Percentiles rank a stretch among this genome's conserved stretches.
These are phyloP conservation scores for Zaprionus ghesquierei DNA, from an alignment of 1,140 invertebrate species.

Conservation along the genomic window DNA sequence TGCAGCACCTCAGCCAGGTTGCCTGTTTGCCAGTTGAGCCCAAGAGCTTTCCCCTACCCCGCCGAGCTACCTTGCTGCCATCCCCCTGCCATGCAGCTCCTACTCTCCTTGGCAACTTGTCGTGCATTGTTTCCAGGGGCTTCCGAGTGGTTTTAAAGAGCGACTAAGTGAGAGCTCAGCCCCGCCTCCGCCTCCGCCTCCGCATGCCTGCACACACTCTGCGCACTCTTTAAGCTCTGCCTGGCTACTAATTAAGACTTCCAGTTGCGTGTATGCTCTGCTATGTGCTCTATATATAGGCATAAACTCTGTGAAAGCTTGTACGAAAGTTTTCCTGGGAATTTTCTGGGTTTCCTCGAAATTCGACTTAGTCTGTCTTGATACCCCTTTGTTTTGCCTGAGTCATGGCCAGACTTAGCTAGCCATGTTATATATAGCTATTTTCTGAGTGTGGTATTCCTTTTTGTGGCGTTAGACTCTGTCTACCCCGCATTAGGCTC, in stretches of 20 bases:
- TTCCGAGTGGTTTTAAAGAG: background rate
- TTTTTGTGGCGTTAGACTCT: background rate
- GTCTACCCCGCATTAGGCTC: background rate
- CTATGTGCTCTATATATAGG: background rate
- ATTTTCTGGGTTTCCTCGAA: background rate
- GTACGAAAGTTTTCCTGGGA: background rate
- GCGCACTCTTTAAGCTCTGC: background rate
- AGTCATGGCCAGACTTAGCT: background rate
- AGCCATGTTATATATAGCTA: background rate
- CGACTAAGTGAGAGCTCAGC: background rate
- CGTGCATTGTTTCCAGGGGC: background rate
- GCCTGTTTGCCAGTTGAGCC: background rate
- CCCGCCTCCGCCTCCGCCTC: background rate
- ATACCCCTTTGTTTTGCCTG: background rate
- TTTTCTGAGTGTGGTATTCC: background rate
- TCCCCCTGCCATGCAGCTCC: background rate
- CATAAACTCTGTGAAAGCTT: background rate
- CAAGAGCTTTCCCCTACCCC: background rate
- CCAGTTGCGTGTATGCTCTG: background rate
- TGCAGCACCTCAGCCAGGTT: conserved; percentile 1
- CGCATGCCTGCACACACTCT: too few relatives aligned
- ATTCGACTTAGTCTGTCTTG: background rate
- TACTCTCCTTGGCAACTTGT: background rate
- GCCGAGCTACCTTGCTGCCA: background rate
- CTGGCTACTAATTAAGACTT: background rate